Conservation (phyloP, 2,797 vertebrate genomes). For the Liasis olivaceus region DNA sequence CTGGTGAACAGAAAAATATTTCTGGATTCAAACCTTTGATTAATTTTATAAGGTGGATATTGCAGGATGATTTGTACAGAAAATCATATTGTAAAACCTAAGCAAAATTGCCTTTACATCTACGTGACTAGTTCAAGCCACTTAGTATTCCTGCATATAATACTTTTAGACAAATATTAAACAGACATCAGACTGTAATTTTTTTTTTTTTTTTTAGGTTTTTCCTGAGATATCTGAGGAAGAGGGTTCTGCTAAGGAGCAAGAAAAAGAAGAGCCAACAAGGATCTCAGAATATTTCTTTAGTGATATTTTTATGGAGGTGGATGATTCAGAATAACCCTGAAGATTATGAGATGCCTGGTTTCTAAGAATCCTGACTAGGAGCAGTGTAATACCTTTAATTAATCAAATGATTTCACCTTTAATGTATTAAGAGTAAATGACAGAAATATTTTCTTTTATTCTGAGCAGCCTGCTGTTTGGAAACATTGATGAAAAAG, state of each 20-base stretch:
- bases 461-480: conserved; percentile 27
- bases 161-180: not conserved
- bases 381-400: conserved; percentile 44
- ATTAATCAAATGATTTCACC: conserved; percentile 29
- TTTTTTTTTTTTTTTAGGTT: conserved; percentile 58
- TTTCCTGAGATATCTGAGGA: conserved; percentile 40
- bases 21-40: not conserved
- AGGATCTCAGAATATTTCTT: conserved; percentile 87
- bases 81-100: not conserved
- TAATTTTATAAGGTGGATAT: not conserved
- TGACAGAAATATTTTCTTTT: conserved; percentile 30
- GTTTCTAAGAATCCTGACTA: conserved; percentile 24
- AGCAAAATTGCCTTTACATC: not conserved
- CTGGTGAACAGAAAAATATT: not conserved
- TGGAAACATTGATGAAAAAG: conserved; percentile 32
- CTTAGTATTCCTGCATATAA: no score
- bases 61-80: not conserved
- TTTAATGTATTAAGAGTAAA: conserved; percentile 41
- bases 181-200: not conserved
- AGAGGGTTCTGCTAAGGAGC: conserved; percentile 35
- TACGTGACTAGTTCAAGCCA: not conserved
- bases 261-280: conserved; percentile 74
- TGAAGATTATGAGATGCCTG: conserved; percentile 6
- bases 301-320: conserved; percentile 92
- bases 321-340: conserved; percentile 79